Base-by-base conservation (phyloP, 2,113 vertebrate genomes). In the Spheniscus mendiculus region DNA sequence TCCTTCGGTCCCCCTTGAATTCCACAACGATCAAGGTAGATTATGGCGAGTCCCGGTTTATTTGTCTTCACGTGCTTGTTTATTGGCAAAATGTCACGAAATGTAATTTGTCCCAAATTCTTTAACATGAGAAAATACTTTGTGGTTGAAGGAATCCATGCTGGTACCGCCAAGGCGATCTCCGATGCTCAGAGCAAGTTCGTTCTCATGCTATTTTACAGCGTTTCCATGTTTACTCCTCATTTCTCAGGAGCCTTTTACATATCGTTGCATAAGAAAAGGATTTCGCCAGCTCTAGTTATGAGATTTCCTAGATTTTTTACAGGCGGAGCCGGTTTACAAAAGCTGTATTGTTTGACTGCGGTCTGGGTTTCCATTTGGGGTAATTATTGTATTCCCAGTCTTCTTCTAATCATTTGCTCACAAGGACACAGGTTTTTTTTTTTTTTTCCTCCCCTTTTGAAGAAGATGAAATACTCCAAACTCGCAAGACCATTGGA, bases 321-420 rank as follows among this genome's bases (percentile, higher is more conserved):
- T 94, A 79, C 81, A 92, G 87, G 81, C 93, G 0, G 72, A 87
- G 77, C 14, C 12, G 11, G 65, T 92, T 90, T 92, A 97, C 97
- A 97, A 98, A 94, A 96, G 97, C 88, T 34, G 88, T 69, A 97
- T 96, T 97, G 97, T 97, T 94, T 96, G 65, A 34, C 81, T 93
- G 91, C 22, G 86, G 96, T 96, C 95, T 96, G 93, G 45, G 38
- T 96, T 96, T 96, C 94, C 93, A 93, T 94, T 97, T 88, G 93
- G 88, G 55, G 78, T 96, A 96, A 97, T 97, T 97, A 96, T 85
- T 96, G 94, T 95, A 93, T 97, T 96, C 94, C 93, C 95, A 92
- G 87, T 89, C 87, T 97, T 93, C 96, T 97, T 97, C 96, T 96
- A 96, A 97, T 97, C 86, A 97, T 97, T 95, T 95, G 61, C 92